A percentile compares a stretch with the other conserved stretches of the same genome.
Evolutionary conservation across 1,140 invertebrate species (phyloP).

Genomic region (Drosophila murphyi): DNA sequence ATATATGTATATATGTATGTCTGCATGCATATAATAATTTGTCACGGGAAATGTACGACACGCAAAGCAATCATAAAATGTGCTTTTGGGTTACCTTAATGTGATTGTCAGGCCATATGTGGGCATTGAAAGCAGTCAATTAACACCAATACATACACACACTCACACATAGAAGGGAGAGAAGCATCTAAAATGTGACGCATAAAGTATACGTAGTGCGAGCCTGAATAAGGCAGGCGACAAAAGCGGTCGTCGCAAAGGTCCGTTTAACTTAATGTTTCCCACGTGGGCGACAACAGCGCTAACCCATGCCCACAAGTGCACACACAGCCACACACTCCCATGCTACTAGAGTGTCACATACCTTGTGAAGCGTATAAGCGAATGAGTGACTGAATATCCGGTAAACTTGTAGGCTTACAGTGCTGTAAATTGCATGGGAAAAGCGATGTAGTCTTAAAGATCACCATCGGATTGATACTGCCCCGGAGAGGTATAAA

Average conservation of each 20-base stretch:
- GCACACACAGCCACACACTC: constrained; percentile 5
- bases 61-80: constrained; percentile 76
- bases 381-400: constrained; percentile 9
- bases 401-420: constrained; percentile 13
- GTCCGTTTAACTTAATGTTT: constrained; percentile 74
- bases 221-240: constrained; percentile 16
- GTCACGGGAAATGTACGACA: constrained; percentile 37
- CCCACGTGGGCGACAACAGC: constrained; percentile 48
- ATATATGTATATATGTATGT: not conserved
- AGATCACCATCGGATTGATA: constrained; percentile 39
- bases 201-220: constrained; percentile 45
- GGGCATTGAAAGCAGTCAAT: constrained; percentile 61
- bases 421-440: constrained; percentile 8
- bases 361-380: constrained; percentile 22
- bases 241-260: constrained; percentile 65
- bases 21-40: constrained; percentile 27
- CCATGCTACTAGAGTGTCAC: not conserved
- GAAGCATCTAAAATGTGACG: constrained; percentile 7
- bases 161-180: constrained; percentile 1
- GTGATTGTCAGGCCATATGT: constrained; percentile 63
- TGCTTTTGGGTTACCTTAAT: constrained; percentile 75
- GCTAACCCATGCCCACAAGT: constrained; percentile 8
- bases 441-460: constrained; percentile 22
- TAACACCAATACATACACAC: constrained; percentile 55
- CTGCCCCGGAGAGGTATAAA: constrained; percentile 38